Conservation (phyloP, 2,888 invertebrate species). For the Gymnoscelis rufifasciata region DNA sequence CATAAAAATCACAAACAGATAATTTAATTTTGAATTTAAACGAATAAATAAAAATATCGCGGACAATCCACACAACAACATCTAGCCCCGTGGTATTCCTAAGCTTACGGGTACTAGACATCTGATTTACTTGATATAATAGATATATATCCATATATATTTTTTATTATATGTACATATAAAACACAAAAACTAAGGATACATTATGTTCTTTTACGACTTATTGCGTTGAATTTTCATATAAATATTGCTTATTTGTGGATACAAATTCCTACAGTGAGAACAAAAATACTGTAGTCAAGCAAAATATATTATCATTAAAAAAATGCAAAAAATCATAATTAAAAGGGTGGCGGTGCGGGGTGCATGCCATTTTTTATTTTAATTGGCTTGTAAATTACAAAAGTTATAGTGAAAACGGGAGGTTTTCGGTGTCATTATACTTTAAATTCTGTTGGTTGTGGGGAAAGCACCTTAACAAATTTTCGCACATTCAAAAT, state of each 20-base stretch:
- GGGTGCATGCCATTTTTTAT: slow-evolving; percentile 73
- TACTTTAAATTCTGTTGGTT: slow-evolving; percentile 31
- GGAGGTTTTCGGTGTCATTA: slow-evolving; percentile 48
- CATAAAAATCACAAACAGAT: too few relatives aligned
- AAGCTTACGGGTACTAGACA: too few relatives aligned
- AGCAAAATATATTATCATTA: slow-evolving; percentile 73
- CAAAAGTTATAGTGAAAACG: slow-evolving; percentile 69
- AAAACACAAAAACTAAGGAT: too few relatives aligned
- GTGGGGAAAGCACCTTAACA: slow-evolving; percentile 14
- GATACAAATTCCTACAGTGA: slow-evolving; percentile 26
- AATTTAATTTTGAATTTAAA: too few relatives aligned
- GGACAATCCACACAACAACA: too few relatives aligned
- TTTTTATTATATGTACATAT: too few relatives aligned
- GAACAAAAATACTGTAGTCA: slow-evolving; percentile 48
- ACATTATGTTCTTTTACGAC: too few relatives aligned
- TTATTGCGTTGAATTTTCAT: background rate
- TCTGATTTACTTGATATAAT: too few relatives aligned
- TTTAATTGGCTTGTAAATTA: slow-evolving; percentile 77
- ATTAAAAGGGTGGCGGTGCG: slow-evolving; percentile 68
- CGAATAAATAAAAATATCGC: too few relatives aligned
- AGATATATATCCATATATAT: too few relatives aligned
- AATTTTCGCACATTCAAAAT: slow-evolving; percentile 3
- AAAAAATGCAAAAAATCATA: slow-evolving; percentile 76
- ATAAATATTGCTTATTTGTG: slow-evolving; percentile 2
- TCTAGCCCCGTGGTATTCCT: too few relatives aligned